These are phyloP conservation scores for Alethe diademata DNA, from an alignment of 2,113 vertebrate species.

Conservation along the genomic window DNA sequence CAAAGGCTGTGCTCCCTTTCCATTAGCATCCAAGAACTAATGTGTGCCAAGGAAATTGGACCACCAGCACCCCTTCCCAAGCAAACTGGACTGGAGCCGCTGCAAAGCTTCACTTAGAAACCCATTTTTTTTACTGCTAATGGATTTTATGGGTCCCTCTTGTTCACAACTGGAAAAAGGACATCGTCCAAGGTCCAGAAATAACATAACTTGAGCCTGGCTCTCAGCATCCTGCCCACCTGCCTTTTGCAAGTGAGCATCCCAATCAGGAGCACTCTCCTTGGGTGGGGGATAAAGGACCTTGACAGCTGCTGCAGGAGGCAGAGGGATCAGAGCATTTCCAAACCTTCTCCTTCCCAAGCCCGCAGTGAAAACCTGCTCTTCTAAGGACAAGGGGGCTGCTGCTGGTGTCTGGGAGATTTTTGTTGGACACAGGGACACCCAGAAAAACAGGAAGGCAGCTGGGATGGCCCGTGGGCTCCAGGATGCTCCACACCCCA, in stretches of 20 bases:
- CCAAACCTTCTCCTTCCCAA: background rate
- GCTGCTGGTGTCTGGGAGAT: background rate
- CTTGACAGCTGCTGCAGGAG: background rate
- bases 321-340: background rate
- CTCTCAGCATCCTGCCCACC: slow-evolving; percentile 40
- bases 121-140: slow-evolving; percentile 18
- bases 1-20: background rate
- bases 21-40: background rate
- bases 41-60: background rate
- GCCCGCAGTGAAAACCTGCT: background rate
- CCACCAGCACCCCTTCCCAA: background rate
- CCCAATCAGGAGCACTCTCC: background rate
- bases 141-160: slow-evolving; percentile 63
- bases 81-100: background rate
- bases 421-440: background rate
- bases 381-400: background rate
- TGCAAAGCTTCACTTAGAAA: slow-evolving; percentile 17
- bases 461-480: background rate
- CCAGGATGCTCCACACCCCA: background rate
- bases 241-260: slow-evolving; percentile 45
- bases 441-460: background rate
- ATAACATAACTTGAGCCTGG: slow-evolving; percentile 53
- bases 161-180: slow-evolving; percentile 62
- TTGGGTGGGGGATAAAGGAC: background rate
- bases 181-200: slow-evolving; percentile 58